Conservation (phyloP, 2,113 vertebrate genomes). For the Mionectes macconnelli region DNA sequence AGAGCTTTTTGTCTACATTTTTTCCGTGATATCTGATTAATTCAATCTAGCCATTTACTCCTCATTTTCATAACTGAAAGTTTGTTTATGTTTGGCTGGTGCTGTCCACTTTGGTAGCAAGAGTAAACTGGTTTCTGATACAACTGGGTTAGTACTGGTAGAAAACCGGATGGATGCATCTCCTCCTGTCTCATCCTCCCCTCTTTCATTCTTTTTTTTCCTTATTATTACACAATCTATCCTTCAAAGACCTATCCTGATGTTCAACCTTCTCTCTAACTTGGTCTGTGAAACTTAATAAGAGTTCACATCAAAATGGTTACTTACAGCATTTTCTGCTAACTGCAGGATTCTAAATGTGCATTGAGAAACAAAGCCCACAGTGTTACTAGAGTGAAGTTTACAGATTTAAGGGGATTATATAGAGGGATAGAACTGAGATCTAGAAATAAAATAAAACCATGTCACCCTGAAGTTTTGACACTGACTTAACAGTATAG, state of each 20-base stretch:
- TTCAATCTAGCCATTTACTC: background rate
- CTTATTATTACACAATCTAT: background rate
- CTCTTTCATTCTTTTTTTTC: background rate
- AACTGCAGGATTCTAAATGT: background rate
- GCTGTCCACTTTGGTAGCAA: background rate
- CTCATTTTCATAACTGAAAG: background rate
- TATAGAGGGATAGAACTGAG: background rate
- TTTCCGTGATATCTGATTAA: background rate
- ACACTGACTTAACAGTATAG: background rate
- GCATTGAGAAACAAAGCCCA: background rate
- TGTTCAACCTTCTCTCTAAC: background rate
- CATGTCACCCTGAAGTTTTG: background rate
- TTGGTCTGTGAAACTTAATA: background rate
- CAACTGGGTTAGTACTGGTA: background rate
- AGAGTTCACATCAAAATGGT: background rate
- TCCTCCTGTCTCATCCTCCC: background rate
- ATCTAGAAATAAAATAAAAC: background rate
- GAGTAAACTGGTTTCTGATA: background rate
- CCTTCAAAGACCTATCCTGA: background rate
- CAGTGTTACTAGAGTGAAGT: background rate
- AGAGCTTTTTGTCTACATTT: constrained; percentile 15
- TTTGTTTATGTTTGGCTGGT: constrained; percentile 6
- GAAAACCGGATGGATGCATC: background rate
- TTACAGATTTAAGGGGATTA: background rate
- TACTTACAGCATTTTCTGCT: background rate